Base-by-base conservation (phyloP, 2,797 vertebrate species). In the Morus bassanus region DNA sequence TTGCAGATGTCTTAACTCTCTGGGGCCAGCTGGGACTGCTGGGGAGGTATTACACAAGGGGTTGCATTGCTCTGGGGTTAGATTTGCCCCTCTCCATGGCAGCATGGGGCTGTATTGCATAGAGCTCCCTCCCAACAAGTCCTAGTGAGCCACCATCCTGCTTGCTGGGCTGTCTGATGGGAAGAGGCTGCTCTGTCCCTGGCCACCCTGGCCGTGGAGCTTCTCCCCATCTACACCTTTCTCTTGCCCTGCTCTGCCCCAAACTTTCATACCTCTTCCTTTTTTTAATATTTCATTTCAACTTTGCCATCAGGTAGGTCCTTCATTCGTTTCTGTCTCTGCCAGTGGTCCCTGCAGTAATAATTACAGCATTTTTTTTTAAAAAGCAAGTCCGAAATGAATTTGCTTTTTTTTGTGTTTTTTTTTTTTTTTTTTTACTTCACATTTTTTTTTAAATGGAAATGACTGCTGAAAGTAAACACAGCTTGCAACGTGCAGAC, bases 381-480 rank as follows among this genome's bases (percentile, higher is more conserved):
- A 37, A 88, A 96, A 97, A 86, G 94, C 74, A 89, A 94, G 88
- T 95, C 93, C 68, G 89, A 95, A 97, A 89, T 72, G 89, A 93
- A 91, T 96, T 96, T 92, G 43, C 77, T 96, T 80, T 33, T 91
- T 96, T 94, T 25, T 24, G 14, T 14, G 0, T 10, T 33, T 39
- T 53, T 56, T 18, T 48, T 10, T 33, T 39, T 53, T 56, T 18
- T 48, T 75, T 81, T 53, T 8, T 35, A 77, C 30, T 91, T 97
- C 78, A 64, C 63, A 17, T 45, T 91, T 69, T 56, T 94, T 95
- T 94, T 73, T 5, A 65, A 94, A 96, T 89, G 92, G 91, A 96
- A 95, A 91, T 88, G 90, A 97, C 85, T 96, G 84, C 95, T 96
- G 95, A 94, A 96, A 95, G 96, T 95, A 97, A 96, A 95, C 96